Conservation (phyloP, 2,797 vertebrate genomes). For the Tokudaia tokunoshimensis region DNA sequence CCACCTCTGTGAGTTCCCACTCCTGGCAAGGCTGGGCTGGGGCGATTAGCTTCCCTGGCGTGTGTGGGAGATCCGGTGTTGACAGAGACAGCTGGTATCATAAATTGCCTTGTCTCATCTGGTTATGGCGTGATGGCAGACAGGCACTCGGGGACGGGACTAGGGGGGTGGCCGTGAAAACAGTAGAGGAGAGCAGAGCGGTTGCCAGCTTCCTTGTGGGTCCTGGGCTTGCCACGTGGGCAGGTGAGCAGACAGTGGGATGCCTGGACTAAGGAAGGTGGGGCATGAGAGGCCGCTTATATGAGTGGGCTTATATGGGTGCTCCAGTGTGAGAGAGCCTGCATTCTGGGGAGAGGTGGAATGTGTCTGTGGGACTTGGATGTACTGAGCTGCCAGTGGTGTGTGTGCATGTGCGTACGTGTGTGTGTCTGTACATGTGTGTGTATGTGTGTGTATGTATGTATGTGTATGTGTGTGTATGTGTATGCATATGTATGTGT, state of each 20-base stretch:
- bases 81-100: conserved; percentile 87
- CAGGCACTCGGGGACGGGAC: conserved; percentile 69
- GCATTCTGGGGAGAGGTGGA: fast-evolving
- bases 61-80: conserved; percentile 78
- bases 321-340: neutral
- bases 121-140: conserved; percentile 80
- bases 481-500: neutral
- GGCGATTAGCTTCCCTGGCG: conserved; percentile 71
- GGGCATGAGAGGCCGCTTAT: neutral
- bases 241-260: neutral
- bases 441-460: neutral
- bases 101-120: conserved; percentile 87
- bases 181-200: neutral
- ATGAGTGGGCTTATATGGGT: fast-evolving
- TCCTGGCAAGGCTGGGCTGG: conserved; percentile 55
- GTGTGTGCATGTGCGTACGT: neutral
- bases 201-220: neutral
- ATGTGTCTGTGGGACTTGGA: fast-evolving
- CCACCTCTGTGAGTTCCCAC: neutral
- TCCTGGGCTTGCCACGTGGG: fast-evolving
- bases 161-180: neutral
- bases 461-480: neutral
- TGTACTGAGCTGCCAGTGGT: fast-evolving
- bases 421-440: too few relatives aligned
- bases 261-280: neutral